Percentiles rank a stretch among this genome's conserved stretches.
These are phyloP conservation scores for Antheraea yamamai DNA, from an alignment of 2,888 invertebrate species.

Conservation along the genomic window DNA sequence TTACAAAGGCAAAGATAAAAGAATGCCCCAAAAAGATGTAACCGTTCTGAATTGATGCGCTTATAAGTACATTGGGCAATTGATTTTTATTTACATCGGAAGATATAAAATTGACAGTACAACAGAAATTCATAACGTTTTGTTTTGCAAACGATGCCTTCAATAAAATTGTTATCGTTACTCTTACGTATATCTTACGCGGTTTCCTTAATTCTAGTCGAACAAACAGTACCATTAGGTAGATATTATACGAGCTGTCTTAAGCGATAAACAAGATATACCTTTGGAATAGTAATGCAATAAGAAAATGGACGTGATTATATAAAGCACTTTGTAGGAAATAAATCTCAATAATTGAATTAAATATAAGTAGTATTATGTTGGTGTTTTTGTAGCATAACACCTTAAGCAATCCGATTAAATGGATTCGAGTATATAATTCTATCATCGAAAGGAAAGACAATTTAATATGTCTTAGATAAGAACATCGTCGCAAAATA, in stretches of 20 bases:
- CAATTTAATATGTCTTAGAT: background rate
- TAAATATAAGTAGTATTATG: background rate
- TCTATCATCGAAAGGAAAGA: background rate
- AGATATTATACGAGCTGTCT: slow-evolving; percentile 22
- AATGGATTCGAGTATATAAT: background rate
- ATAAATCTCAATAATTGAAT: slow-evolving; percentile 26
- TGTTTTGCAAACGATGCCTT: background rate
- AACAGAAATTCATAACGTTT: slow-evolving; percentile 1
- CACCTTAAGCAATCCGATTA: background rate
- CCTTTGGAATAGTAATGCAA: slow-evolving; percentile 30
- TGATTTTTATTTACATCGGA: background rate
- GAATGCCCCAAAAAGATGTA: background rate
- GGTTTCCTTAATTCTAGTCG: slow-evolving; percentile 15
- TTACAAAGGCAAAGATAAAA: background rate
- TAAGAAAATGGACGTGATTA: slow-evolving; percentile 31
- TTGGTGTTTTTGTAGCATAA: background rate
- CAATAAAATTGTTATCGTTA: slow-evolving; percentile 12
- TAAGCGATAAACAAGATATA: slow-evolving; percentile 31
- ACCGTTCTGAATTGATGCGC: background rate
- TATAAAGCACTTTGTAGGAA: slow-evolving; percentile 36
- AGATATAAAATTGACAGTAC: background rate
- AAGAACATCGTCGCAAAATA: background rate
- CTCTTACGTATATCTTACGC: slow-evolving; percentile 18
- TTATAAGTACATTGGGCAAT: background rate
- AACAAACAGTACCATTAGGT: slow-evolving; percentile 34